These are phyloP conservation scores for Enoplosus armatus DNA, from an alignment of 2,797 vertebrate genomes.

Conservation along the genomic window DNA sequence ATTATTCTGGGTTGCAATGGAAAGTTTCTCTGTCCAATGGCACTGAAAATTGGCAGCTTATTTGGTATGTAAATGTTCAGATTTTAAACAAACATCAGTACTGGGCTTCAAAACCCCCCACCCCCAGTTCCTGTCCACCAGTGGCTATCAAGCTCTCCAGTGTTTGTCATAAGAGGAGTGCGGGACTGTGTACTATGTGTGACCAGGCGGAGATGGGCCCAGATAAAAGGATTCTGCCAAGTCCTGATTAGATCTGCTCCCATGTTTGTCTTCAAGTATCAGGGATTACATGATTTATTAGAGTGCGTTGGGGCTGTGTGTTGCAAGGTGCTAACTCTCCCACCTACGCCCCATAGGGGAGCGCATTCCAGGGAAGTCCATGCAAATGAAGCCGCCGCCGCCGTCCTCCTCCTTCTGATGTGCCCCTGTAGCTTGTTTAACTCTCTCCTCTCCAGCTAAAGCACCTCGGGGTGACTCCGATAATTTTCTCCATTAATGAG, in stretches of 20 bases:
- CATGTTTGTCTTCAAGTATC: constrained; percentile 85
- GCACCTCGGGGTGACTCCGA: constrained; percentile 47
- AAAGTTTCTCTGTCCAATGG: background rate
- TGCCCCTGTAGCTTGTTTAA: constrained; percentile 37
- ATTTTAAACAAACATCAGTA: constrained; percentile 6
- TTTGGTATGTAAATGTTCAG: background rate
- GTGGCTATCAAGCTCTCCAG: constrained; percentile 45
- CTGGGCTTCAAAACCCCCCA: background rate
- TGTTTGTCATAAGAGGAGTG: constrained; percentile 47
- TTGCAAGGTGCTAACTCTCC: constrained; percentile 75
- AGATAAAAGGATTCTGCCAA: constrained; percentile 82
- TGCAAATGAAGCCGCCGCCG: constrained; percentile 61
- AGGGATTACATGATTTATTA: constrained; percentile 85
- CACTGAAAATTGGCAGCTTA: background rate
- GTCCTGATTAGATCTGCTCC: constrained; percentile 83
- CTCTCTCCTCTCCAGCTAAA: constrained; percentile 39
- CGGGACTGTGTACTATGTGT: constrained; percentile 59
- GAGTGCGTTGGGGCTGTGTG: constrained; percentile 63
- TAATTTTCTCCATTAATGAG: constrained; percentile 64
- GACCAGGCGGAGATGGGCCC: constrained; percentile 74
- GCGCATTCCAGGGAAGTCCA: constrained; percentile 68
- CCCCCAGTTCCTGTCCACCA: constrained; percentile 37
- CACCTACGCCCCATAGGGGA: constrained; percentile 62
- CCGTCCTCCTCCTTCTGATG: background rate
- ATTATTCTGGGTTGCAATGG: background rate